These are phyloP conservation scores for Agrochola litura DNA, from an alignment of 2,888 invertebrate species.

Conservation along the genomic window DNA sequence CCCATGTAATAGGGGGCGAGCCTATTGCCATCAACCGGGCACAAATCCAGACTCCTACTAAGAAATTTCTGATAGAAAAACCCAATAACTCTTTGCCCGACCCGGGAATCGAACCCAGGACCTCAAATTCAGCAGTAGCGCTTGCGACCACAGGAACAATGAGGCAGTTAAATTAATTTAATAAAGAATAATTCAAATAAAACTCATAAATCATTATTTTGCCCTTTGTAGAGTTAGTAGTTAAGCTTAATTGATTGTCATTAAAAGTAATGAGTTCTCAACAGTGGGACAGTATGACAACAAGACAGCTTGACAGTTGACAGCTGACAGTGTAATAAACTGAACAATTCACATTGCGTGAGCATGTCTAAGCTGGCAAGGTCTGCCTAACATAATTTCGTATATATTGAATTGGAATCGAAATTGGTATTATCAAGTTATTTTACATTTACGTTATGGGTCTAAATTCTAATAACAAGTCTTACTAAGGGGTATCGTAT, in stretches of 20 bases:
- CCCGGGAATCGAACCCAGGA: too few species aligned
- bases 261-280: slow-evolving; percentile 45
- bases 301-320: slow-evolving; percentile 37
- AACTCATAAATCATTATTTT: not conserved
- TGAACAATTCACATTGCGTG: slow-evolving; percentile 20
- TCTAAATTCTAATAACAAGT: too few species aligned
- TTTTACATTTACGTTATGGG: too few species aligned
- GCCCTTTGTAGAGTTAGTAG: slow-evolving; percentile 7
- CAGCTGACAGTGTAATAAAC: slow-evolving; percentile 36
- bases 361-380: slow-evolving; percentile 7
- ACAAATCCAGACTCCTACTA: too few species aligned
- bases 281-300: slow-evolving; percentile 30
- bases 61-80: too few species aligned
- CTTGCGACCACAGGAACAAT: too few species aligned
- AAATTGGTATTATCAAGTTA: not conserved
- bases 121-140: too few species aligned
- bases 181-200: not conserved
- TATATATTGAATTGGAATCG: not conserved
- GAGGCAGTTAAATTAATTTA: not conserved
- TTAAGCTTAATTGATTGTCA: slow-evolving; percentile 32
- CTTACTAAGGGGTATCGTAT: too few species aligned
- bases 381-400: not conserved
- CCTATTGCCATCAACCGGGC: too few species aligned
- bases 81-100: too few species aligned
- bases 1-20: too few species aligned